Evolutionary conservation across 1,140 invertebrate species (phyloP).

Genomic region (Pantala flavescens): DNA sequence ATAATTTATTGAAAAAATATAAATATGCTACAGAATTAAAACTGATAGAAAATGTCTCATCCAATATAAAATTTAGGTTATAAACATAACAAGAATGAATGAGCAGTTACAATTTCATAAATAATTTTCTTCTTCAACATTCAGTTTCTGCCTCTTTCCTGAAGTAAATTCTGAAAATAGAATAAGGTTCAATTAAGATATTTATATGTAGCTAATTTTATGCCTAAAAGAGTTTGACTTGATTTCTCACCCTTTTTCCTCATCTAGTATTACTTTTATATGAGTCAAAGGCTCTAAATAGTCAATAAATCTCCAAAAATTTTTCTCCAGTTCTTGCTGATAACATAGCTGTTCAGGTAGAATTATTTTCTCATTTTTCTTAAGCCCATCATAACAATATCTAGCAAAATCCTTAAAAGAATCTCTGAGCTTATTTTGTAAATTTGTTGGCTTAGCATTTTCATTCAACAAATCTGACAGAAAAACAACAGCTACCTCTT

Average conservation of each 20-base stretch:
- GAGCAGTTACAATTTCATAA: too few relatives aligned
- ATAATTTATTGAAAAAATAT: too few relatives aligned
- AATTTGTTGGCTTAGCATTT: constrained; percentile 58
- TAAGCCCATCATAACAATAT: constrained; percentile 86
- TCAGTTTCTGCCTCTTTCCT: too few relatives aligned
- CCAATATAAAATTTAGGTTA: too few relatives aligned
- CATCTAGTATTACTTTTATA: not conserved
- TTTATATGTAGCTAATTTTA: too few relatives aligned
- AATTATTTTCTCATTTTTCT: constrained; percentile 87
- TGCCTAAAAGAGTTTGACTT: too few relatives aligned
- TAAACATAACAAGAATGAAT: too few relatives aligned
- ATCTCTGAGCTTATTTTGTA: constrained; percentile 88
- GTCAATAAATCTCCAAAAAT: constrained; percentile 78
- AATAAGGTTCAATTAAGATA: too few relatives aligned
- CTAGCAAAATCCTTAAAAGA: constrained; percentile 96
- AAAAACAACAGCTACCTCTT: constrained; percentile 90
- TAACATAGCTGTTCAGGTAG: constrained; percentile 87
- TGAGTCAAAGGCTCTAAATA: constrained; percentile 61
- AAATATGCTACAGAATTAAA: too few relatives aligned
- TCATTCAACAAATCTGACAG: constrained; percentile 68
- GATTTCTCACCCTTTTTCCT: not conserved
- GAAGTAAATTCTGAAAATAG: too few relatives aligned
- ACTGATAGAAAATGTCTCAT: too few relatives aligned
- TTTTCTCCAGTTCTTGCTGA: constrained; percentile 85
- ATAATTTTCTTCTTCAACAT: too few relatives aligned